phyloP scores from a whole-genome alignment of 2,797 vertebrate genomes.

The Streptopelia turtur region DNA sequence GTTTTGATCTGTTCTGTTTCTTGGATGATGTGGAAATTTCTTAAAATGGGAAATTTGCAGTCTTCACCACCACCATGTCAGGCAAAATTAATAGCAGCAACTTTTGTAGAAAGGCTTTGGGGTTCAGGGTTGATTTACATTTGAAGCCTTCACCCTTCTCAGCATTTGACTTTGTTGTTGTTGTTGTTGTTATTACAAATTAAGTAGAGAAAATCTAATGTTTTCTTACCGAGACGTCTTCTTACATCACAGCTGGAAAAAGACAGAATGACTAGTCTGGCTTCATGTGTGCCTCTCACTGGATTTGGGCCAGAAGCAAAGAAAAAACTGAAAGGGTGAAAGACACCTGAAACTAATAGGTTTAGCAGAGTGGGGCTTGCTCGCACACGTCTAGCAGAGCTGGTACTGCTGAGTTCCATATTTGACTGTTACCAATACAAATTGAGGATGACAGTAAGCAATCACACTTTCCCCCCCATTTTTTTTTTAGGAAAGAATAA shows the following conservation, averaged over 20 bases:
- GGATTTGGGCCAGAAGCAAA: background rate
- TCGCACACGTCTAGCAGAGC: background rate
- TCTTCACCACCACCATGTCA: background rate
- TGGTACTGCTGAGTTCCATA: background rate
- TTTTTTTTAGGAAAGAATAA: background rate
- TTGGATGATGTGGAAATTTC: background rate
- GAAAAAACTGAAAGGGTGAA: background rate
- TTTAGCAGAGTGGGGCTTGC: background rate
- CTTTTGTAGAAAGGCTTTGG: background rate
- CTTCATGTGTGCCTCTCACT: background rate
- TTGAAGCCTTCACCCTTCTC: background rate
- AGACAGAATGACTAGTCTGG: background rate
- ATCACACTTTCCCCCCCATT: background rate
- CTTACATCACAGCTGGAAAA: background rate
- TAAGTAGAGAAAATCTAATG: background rate
- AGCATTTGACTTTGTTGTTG: background rate
- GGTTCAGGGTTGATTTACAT: background rate
- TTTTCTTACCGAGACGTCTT: background rate
- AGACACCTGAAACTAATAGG: background rate
- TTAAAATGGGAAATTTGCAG: background rate
- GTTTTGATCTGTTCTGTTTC: background rate
- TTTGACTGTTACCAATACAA: background rate
- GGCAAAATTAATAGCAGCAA: background rate
- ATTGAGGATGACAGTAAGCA: fast-evolving
- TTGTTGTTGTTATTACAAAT: background rate